Percentiles rank a stretch among this genome's conserved stretches.
Conservation (phyloP, 1,140 invertebrate genomes). For the Vanessa atalanta region DNA sequence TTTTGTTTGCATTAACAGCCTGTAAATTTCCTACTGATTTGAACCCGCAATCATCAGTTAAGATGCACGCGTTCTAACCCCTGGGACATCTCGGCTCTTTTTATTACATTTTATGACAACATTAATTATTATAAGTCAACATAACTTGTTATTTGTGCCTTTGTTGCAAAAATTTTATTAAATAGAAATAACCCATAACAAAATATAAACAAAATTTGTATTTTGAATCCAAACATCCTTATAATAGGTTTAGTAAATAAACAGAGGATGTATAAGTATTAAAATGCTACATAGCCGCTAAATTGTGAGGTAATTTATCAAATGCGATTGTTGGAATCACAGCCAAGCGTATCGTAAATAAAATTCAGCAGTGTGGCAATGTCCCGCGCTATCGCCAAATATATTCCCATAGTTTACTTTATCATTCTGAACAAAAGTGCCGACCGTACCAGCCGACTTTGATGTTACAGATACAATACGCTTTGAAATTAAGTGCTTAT, state of each 20-base stretch:
- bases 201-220: background rate
- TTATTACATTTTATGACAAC: too few relatives aligned
- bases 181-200: background rate
- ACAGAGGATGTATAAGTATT: background rate
- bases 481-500: slow-evolving; percentile 3
- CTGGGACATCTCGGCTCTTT: too few relatives aligned
- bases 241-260: background rate
- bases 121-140: too few relatives aligned
- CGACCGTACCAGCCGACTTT: slow-evolving; percentile 32
- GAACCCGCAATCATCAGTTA: too few relatives aligned
- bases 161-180: background rate
- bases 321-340: slow-evolving; percentile 28
- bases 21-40: too few relatives aligned
- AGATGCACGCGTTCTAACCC: too few relatives aligned
- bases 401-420: slow-evolving; percentile 34
- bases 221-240: background rate
- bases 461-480: slow-evolving; percentile 18
- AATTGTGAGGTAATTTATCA: slow-evolving; percentile 31
- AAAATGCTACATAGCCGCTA: slow-evolving; percentile 9
- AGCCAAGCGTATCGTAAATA: slow-evolving; percentile 26
- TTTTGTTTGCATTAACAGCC: too few relatives aligned
- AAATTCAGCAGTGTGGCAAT: slow-evolving; percentile 32
- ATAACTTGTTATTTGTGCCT: too few relatives aligned
- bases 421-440: slow-evolving; percentile 32
- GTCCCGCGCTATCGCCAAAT: slow-evolving; percentile 30